phyloP scores from a whole-genome alignment of 2,797 vertebrate genomes.

The Gouania willdenowi region DNA sequence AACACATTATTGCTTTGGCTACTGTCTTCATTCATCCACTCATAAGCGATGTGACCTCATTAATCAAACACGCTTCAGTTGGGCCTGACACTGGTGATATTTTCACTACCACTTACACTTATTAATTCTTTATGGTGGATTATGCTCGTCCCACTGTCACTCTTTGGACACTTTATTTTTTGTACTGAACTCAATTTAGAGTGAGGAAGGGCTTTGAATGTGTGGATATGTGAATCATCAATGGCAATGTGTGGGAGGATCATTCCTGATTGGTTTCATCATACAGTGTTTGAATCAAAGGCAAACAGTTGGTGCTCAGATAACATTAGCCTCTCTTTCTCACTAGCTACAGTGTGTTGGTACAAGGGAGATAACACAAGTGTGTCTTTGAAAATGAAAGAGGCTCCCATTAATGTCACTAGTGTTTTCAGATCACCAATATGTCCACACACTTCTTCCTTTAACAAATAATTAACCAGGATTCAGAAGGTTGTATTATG shows the following conservation, averaged over 20 bases:
- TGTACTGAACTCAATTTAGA: conserved; percentile 10
- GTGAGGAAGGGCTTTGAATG: conserved; percentile 30
- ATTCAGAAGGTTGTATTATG: no score
- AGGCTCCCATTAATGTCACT: no score
- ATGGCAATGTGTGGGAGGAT: conserved; percentile 31
- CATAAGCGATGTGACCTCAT: conserved; percentile 40
- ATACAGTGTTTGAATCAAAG: conserved; percentile 41
- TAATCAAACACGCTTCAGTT: conserved; percentile 38
- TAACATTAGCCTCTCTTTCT: conserved; percentile 26
- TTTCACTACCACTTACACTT: conserved; percentile 22
- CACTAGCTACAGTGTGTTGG: no score
- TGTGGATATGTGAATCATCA: conserved; percentile 39
- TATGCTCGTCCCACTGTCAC: neutral
- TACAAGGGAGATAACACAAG: no score
- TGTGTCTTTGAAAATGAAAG: no score
- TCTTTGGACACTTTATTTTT: conserved; percentile 13
- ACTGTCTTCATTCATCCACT: conserved; percentile 31
- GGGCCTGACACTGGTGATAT: conserved; percentile 40
- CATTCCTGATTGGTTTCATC: conserved; percentile 37
- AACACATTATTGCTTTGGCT: conserved; percentile 31
- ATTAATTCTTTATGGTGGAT: conserved; percentile 8
- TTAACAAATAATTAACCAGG: no score
- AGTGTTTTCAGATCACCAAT: no score
- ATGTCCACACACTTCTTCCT: no score
- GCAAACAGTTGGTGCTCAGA: neutral